Base-by-base conservation (phyloP, 2,113 vertebrate genomes). In the Saimiri boliviensis region DNA sequence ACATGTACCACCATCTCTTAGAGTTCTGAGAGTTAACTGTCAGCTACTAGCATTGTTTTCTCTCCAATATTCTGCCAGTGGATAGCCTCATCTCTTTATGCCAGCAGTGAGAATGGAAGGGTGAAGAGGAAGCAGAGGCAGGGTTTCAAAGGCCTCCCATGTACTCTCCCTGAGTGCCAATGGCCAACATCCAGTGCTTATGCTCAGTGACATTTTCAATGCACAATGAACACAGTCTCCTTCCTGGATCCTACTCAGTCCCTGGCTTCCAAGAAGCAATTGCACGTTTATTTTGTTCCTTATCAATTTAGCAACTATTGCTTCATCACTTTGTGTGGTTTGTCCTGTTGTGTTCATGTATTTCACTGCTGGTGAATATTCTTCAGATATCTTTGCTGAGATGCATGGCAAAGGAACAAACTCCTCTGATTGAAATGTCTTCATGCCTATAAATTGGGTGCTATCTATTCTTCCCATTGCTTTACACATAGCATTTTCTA, bases 251-350 rank as follows among this genome's bases (percentile, higher is more conserved):
- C 35, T 70, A 76, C 60, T 56, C 63, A 95, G 40, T 42, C 10
- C 16, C 70, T 91, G 66, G 47, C 19, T 68, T 83, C 63, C 45
- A 94, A 96, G 60, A 60, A 93, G 73, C 40, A 86, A 58, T 0
- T 52, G 17, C 37, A 88, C 27, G 37, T 86, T 92, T 83, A 81
- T 81, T 92, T 94, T 83, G 81, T 86, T 89, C 30, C 20, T 52
- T 97, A 92, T 80, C 80, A 89, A 47, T 83, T 56, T 86, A 37
- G 32, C 35, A 95, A 84, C n/a, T 83, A 52, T 73, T 92, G 47
- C 42, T 63, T 94, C 70, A 86, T 77, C 47, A 9, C 45, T 71
- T 70, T 35, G 12, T 89, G 17, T 91, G 47, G 8, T 54, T 85
- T 87, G 30, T 10, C 47, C 21, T 32, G n/a, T 82, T 27, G 1